Percentiles rank a stretch among this genome's conserved stretches.
These are phyloP conservation scores for Festucalex cinctus DNA, from an alignment of 2,113 vertebrate genomes.

Conservation along the genomic window DNA sequence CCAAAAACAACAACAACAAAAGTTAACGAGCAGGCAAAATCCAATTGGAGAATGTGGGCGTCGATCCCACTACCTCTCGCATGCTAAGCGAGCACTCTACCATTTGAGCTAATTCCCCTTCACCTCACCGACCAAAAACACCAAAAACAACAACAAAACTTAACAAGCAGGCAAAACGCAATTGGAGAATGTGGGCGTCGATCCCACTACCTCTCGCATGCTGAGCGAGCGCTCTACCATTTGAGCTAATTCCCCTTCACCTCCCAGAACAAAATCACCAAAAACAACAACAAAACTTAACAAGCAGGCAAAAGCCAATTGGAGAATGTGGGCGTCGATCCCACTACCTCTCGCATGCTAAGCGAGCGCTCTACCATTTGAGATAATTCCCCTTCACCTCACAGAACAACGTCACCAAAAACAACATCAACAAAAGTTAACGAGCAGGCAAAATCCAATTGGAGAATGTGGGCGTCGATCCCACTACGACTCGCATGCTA, in stretches of 20 bases:
- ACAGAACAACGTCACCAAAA: too few species aligned
- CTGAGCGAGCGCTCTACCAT: conserved; percentile 82
- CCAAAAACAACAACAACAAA: too few species aligned
- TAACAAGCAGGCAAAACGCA: too few species aligned
- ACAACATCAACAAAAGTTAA: too few species aligned
- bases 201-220: conserved; percentile 76
- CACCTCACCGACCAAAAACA: too few species aligned
- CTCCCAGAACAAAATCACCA: too few species aligned
- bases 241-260: conserved; percentile 82
- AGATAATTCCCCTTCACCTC: conserved; percentile 73
- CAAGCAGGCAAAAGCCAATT: too few species aligned
- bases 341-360: conserved; percentile 76
- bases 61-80: conserved; percentile 74
- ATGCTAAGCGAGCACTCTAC: conserved; percentile 81
- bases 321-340: conserved; percentile 66
- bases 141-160: too few species aligned
- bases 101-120: conserved; percentile 80
- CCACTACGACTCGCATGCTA: conserved; percentile 76
- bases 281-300: too few species aligned
- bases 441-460: too few species aligned
- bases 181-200: conserved; percentile 58
- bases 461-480: conserved; percentile 66
- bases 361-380: conserved; percentile 83
- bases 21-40: too few species aligned
- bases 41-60: conserved; percentile 55